Percentiles rank a stretch among this genome's conserved stretches.
phyloP scores from a whole-genome alignment of 2,113 vertebrate genomes.

The Corvus hawaiiensis region DNA sequence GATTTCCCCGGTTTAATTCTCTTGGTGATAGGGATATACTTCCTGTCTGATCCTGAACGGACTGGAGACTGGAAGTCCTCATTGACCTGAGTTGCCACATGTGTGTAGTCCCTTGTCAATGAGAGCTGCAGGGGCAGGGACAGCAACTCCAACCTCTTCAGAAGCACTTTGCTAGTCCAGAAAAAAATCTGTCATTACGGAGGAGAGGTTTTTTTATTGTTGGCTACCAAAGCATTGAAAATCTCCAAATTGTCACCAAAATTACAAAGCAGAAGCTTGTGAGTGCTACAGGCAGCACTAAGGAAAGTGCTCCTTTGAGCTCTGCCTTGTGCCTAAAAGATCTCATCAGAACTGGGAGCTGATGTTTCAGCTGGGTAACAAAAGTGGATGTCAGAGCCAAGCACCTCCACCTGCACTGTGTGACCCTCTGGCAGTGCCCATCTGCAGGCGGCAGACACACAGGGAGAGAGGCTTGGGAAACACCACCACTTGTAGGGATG shows the following conservation, averaged over 20 bases:
- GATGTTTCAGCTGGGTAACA: not conserved
- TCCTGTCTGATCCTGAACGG: not conserved
- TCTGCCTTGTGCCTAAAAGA: not conserved
- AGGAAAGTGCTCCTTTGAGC: not conserved
- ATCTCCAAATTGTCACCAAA: not conserved
- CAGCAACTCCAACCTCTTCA: not conserved
- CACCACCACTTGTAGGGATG: not conserved
- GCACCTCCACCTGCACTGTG: not conserved
- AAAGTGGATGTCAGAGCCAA: accelerated
- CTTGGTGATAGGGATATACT: not conserved
- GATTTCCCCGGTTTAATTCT: not conserved
- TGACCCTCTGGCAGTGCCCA: not conserved
- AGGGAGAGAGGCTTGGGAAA: not conserved
- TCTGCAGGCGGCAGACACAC: not conserved
- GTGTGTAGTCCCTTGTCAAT: not conserved
- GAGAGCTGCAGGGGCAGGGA: not conserved
- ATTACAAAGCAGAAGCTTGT: not conserved
- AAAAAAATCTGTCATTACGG: not conserved
- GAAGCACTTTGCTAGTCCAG: not conserved
- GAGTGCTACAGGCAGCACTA: not conserved
- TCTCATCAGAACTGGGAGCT: not conserved
- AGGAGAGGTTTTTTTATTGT: not conserved
- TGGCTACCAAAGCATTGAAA: not conserved
- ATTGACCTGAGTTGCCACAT: too few species aligned
- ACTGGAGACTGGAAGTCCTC: not conserved